Conservation (phyloP, 2,888 invertebrate species). For the Cantharis rufa region DNA sequence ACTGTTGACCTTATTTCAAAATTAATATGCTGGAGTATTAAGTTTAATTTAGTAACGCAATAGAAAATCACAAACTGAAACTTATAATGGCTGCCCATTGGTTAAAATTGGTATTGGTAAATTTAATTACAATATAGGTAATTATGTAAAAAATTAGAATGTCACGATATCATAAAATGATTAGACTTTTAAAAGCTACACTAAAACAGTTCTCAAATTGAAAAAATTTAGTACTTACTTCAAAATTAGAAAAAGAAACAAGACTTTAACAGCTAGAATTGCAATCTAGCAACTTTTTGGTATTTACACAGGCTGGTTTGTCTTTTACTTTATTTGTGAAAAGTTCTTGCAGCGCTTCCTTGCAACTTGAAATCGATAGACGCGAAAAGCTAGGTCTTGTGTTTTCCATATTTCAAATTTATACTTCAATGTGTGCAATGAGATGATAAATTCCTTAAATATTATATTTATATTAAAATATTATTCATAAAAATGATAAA, state of each 20-base stretch:
- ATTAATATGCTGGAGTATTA: not conserved
- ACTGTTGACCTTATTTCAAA: not conserved
- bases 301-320: conserved; percentile 39
- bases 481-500: not conserved
- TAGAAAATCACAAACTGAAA: not conserved
- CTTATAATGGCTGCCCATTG: not conserved
- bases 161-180: too few species aligned
- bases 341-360: conserved; percentile 17
- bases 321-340: conserved; percentile 31
- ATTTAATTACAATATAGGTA: too few species aligned
- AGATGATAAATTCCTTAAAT: conserved; percentile 5
- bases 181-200: not conserved
- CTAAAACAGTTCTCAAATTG: not conserved
- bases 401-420: conserved; percentile 20
- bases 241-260: conserved; percentile 8
- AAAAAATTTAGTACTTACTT: not conserved
- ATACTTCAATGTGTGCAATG: conserved; percentile 18
- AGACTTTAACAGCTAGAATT: conserved; percentile 12
- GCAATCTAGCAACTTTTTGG: conserved; percentile 21
- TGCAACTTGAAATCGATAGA: conserved; percentile 16
- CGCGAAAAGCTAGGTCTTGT: conserved; percentile 10
- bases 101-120: not conserved
- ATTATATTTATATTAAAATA: not conserved
- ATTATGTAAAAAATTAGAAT: too few species aligned
- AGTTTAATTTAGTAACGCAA: not conserved